Evolutionary conservation across 2,888 invertebrate genomes (phyloP).

Genomic region (Cybosia mesomella): DNA sequence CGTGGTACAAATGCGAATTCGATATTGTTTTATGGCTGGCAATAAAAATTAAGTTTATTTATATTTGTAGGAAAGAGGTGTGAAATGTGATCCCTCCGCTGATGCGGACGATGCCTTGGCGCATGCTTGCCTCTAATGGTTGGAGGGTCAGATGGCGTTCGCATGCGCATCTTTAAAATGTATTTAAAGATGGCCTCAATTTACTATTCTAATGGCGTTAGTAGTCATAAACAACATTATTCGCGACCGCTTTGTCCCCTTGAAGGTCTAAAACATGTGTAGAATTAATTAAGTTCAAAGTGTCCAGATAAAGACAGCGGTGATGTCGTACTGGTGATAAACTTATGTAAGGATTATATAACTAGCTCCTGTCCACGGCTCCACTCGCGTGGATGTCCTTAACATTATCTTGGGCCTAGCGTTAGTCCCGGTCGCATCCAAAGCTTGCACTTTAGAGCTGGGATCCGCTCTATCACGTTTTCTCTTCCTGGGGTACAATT

Average conservation of each 20-base stretch:
- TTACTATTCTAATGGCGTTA: not conserved
- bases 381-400: no score
- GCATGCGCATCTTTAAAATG: no score
- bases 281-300: slow-evolving; percentile 3
- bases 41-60: not conserved
- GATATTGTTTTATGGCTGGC: not conserved
- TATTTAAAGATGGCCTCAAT: not conserved
- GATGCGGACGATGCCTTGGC: not conserved
- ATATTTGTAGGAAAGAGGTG: not conserved
- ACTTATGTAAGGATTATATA: not conserved
- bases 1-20: slow-evolving; percentile 14
- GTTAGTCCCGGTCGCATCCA: no score
- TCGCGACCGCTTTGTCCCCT: slow-evolving; percentile 5
- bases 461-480: no score
- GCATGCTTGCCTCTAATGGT: no score
- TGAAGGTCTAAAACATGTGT: not conserved
- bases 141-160: no score
- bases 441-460: no score
- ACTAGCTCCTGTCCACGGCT: not conserved
- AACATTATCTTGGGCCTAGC: no score
- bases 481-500: no score
- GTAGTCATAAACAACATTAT: slow-evolving; percentile 4
- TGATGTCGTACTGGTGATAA: not conserved
- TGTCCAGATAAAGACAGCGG: not conserved
- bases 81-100: not conserved